Conservation (phyloP, 30 jellyfish, hydroid and myxozoan genomes). For the Rhopilema esculentum region DNA sequence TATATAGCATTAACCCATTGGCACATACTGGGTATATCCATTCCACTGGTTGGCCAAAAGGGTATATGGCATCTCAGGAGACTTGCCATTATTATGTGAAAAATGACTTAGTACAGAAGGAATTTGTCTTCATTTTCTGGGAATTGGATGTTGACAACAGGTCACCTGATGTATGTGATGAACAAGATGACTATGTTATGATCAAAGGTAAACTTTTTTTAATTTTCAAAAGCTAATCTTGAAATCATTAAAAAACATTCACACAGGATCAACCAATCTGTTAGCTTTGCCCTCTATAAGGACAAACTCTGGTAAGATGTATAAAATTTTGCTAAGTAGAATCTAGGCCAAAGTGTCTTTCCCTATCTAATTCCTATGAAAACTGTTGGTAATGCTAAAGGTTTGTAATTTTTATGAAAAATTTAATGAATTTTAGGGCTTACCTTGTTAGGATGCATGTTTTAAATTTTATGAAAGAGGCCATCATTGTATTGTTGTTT, state of each 20-base stretch:
- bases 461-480: too few species aligned
- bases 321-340: too few species aligned
- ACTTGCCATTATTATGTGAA: not conserved
- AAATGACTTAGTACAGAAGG: constrained; percentile 1
- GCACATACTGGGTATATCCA: constrained; percentile 17
- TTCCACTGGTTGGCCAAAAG: constrained; percentile 30
- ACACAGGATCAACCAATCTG: too few species aligned
- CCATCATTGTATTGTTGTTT: too few species aligned
- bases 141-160: constrained; percentile 14
- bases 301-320: too few species aligned
- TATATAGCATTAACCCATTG: not conserved
- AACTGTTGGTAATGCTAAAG: too few species aligned
- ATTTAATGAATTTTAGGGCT: too few species aligned
- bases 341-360: too few species aligned
- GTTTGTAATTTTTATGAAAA: too few species aligned
- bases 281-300: too few species aligned
- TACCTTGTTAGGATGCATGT: too few species aligned
- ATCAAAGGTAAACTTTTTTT: constrained; percentile 2
- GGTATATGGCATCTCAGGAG: not conserved
- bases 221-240: not conserved
- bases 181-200: constrained; percentile 12
- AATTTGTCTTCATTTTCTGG: not conserved
- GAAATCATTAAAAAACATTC: not conserved
- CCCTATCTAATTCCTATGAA: too few species aligned
- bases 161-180: constrained; percentile 14